Evolutionary conservation across 2,113 vertebrate genomes (phyloP).

Genomic region (Probosciger aterrimus): DNA sequence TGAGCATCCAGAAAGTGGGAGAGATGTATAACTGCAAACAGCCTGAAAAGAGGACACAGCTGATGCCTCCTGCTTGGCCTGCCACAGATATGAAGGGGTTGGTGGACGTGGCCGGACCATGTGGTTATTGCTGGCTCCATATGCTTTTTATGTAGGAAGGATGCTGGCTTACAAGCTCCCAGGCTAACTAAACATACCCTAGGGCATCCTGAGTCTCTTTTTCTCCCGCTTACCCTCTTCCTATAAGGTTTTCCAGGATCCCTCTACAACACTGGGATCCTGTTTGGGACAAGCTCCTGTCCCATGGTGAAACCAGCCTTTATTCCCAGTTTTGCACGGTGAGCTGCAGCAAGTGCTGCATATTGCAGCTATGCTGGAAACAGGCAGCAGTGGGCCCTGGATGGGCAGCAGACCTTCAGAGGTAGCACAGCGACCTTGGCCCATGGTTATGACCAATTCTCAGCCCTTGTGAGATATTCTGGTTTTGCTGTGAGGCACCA

Average conservation of each 20-base stretch:
- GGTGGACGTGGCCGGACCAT: accelerated
- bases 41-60: not conserved
- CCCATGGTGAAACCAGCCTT: not conserved
- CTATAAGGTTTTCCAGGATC: not conserved
- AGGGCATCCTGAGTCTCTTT: not conserved
- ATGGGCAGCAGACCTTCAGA: not conserved
- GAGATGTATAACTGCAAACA: accelerated
- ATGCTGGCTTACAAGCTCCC: not conserved
- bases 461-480: not conserved
- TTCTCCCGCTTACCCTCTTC: not conserved
- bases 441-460: not conserved
- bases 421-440: not conserved
- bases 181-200: not conserved
- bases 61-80: not conserved
- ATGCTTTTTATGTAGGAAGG: not conserved
- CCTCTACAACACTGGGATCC: not conserved
- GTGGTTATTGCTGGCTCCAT: not conserved
- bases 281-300: not conserved
- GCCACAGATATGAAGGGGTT: not conserved
- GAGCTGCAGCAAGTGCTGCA: not conserved
- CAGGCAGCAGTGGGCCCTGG: not conserved
- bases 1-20: accelerated
- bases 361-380: not conserved
- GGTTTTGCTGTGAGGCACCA: not conserved
- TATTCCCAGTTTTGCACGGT: not conserved